A percentile compares a stretch with the other conserved stretches of the same genome.
These are phyloP conservation scores for Todiramphus chloris DNA, from an alignment of 2,113 vertebrate species.

Conservation along the genomic window DNA sequence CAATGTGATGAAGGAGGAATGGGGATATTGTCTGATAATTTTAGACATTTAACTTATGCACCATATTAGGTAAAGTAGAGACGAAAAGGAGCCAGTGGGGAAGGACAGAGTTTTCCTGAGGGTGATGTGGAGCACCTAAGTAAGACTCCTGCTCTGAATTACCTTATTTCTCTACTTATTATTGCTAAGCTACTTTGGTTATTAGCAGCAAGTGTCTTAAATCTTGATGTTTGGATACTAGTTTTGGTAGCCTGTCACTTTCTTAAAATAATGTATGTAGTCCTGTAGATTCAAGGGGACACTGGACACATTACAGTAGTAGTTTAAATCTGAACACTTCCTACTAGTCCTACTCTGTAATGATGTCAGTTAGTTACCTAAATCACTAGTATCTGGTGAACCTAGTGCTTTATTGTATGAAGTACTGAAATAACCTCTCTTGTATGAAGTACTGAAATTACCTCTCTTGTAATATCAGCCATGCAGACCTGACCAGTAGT, in stretches of 20 bases:
- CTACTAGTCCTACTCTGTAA: not conserved
- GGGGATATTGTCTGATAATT: not conserved
- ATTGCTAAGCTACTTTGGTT: not conserved
- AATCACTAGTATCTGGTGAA: not conserved
- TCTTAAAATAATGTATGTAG: not conserved
- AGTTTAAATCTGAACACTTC: not conserved
- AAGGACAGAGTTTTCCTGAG: not conserved
- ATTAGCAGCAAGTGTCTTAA: not conserved
- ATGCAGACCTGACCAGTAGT: not conserved
- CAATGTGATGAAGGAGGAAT: not conserved
- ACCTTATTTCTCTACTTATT: not conserved
- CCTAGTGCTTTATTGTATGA: not conserved
- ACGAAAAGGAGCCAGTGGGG: not conserved
- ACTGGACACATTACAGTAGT: not conserved
- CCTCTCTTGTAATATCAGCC: not conserved
- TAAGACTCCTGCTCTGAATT: not conserved
- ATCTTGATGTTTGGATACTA: not conserved
- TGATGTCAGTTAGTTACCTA: not conserved
- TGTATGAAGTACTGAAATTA: not conserved
- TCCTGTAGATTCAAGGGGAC: not conserved
- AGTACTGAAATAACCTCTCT: not conserved
- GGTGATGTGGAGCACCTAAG: not conserved
- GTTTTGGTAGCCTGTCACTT: not conserved
- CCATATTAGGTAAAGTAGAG: not conserved
- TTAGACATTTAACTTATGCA: not conserved